A percentile compares a stretch with the other conserved stretches of the same genome.
These are phyloP conservation scores for Cephonodes hylas DNA, from an alignment of 2,888 invertebrate genomes.

Conservation along the genomic window DNA sequence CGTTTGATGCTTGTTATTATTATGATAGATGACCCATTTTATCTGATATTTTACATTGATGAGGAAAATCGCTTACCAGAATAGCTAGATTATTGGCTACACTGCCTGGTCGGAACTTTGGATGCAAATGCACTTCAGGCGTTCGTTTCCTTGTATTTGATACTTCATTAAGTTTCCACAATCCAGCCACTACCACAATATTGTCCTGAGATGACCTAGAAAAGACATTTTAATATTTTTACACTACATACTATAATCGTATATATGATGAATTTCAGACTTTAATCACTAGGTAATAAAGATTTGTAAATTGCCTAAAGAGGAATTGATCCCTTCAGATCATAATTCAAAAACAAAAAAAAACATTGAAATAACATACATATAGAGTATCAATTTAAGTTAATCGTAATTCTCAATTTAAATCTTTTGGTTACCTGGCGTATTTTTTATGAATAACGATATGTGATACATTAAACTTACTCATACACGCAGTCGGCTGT, in stretches of 20 bases:
- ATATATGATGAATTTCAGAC: no score
- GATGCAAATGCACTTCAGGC: conserved; percentile 46
- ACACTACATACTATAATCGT: no score
- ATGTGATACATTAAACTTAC: conserved; percentile 32
- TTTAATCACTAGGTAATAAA: no score
- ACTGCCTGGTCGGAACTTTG: conserved; percentile 48
- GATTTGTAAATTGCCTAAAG: no score
- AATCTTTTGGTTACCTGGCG: no score
- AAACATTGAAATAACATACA: no score
- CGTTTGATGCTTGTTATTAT: no score
- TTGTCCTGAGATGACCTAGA: conserved; percentile 48
- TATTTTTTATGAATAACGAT: neutral
- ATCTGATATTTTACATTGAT: neutral
- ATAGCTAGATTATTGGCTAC: conserved; percentile 58
- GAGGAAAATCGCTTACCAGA: conserved; percentile 44
- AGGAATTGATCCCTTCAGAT: no score
- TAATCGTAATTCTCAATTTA: no score
- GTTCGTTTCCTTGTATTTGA: conserved; percentile 48
- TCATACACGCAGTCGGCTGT: conserved; percentile 64
- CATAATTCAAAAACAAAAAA: no score
- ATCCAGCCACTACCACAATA: conserved; percentile 54
- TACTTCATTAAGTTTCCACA: conserved; percentile 54
- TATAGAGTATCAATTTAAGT: no score
- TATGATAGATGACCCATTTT: no score
- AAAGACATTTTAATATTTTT: neutral